These are phyloP conservation scores for Drosophila repletoides DNA, from an alignment of 1,140 invertebrate species.

Conservation along the genomic window DNA sequence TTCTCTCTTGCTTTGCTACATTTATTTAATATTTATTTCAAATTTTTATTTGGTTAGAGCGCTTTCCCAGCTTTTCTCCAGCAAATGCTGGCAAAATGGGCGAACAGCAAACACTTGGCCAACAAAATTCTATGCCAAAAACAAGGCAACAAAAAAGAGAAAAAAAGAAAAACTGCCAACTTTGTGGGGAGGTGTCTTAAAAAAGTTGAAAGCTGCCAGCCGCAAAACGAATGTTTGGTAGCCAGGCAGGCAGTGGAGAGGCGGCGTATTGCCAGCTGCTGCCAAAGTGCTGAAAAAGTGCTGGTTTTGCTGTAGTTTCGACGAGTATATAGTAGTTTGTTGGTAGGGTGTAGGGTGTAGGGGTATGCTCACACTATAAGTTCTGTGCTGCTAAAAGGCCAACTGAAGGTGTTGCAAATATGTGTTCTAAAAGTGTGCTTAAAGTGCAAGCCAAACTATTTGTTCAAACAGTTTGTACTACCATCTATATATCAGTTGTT, in stretches of 20 bases:
- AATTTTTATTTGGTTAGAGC: conserved; percentile 73
- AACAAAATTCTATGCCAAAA: conserved; percentile 18
- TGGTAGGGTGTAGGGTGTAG: too few relatives aligned
- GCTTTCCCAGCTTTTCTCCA: neutral
- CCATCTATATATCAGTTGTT: conserved; percentile 7
- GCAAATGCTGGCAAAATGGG: conserved; percentile 26
- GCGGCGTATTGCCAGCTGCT: conserved; percentile 47
- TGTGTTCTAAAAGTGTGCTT: conserved; percentile 68
- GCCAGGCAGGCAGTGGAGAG: too few relatives aligned
- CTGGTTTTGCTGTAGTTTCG: too few relatives aligned
- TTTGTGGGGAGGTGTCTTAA: conserved; percentile 20
- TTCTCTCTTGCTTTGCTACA: conserved; percentile 46
- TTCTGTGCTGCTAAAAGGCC: conserved; percentile 55
- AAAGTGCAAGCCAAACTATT: conserved; percentile 70
- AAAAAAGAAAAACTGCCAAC: conserved; percentile 12
- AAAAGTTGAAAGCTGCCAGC: conserved; percentile 36
- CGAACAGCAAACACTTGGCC: conserved; percentile 32
- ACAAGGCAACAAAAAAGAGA: conserved; percentile 1
- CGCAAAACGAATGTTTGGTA: conserved; percentile 35
- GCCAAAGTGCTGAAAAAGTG: neutral
- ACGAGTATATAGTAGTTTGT: too few relatives aligned
- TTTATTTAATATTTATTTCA: conserved; percentile 78
- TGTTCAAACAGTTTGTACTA: conserved; percentile 58
- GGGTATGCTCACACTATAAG: neutral
- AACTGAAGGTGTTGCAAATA: conserved; percentile 74